A percentile compares a stretch with the other conserved stretches of the same genome.
phyloP scores from a whole-genome alignment of 2,113 vertebrate species.

The Aptenodytes patagonicus region DNA sequence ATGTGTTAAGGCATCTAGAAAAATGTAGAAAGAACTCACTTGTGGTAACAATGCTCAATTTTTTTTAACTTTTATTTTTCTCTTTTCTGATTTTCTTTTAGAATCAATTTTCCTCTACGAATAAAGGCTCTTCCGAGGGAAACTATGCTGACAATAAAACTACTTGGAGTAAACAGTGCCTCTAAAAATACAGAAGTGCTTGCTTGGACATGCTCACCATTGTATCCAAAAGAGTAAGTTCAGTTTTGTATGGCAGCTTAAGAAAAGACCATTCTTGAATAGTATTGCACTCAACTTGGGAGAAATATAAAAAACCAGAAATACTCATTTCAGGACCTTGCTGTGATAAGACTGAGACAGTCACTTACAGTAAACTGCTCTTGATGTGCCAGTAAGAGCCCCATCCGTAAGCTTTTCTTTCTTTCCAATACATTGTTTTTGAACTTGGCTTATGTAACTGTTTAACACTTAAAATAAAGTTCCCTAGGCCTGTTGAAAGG shows the following conservation, averaged over 20 bases:
- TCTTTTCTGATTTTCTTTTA: conserved; percentile 38
- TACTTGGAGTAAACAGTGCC: conserved; percentile 45
- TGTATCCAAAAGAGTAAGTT: conserved; percentile 71
- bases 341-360: not conserved
- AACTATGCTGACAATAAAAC: conserved; percentile 66
- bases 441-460: not conserved
- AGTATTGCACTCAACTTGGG: not conserved
- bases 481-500: not conserved
- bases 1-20: not conserved
- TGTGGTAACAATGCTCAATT: not conserved
- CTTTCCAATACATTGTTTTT: not conserved
- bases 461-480: not conserved
- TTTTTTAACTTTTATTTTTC: not conserved
- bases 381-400: not conserved
- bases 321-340: not conserved
- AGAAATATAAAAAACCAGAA: not conserved
- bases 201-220: conserved; percentile 66
- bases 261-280: not conserved
- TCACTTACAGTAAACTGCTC: not conserved
- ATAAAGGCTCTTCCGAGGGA: conserved; percentile 67
- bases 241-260: not conserved
- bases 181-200: conserved; percentile 47
- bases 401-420: not conserved
- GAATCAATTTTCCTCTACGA: conserved; percentile 69
- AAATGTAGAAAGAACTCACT: not conserved